These are phyloP conservation scores for Quadroppia sp. DNA, from an alignment of 2,888 invertebrate genomes.

Conservation along the genomic window DNA sequence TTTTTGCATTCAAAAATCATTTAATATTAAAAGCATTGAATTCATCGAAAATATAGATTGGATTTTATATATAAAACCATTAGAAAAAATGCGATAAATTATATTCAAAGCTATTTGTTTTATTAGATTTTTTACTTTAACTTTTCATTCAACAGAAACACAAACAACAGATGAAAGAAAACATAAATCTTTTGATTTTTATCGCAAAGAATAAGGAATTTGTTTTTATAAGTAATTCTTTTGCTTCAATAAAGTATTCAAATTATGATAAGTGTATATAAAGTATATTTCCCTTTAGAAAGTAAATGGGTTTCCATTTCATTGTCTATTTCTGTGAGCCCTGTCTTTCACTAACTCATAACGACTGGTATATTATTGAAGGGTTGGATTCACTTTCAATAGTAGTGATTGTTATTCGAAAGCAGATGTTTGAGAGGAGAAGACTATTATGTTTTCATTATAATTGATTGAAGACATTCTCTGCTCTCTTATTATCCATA, in stretches of 20 bases:
- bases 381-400: background rate
- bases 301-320: constrained; percentile 13
- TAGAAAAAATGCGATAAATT: background rate
- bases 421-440: background rate
- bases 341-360: background rate
- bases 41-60: background rate
- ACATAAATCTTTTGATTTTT: constrained; percentile 1
- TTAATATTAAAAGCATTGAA: too few species aligned
- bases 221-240: background rate
- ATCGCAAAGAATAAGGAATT: background rate
- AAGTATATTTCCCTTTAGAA: background rate
- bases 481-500: background rate
- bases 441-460: constrained; percentile 7
- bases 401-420: background rate
- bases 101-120: constrained; percentile 11
- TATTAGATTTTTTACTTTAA: background rate
- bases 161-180: background rate
- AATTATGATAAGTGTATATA: background rate
- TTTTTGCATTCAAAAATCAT: too few species aligned
- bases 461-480: background rate
- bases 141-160: background rate
- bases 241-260: background rate
- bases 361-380: constrained; percentile 2
- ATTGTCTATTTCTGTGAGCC: background rate
- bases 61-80: background rate